Percentiles rank a stretch among this genome's conserved stretches.
Evolutionary conservation across 2,888 invertebrate genomes (phyloP).

Genomic region (Caenorhabditis sp.): DNA sequence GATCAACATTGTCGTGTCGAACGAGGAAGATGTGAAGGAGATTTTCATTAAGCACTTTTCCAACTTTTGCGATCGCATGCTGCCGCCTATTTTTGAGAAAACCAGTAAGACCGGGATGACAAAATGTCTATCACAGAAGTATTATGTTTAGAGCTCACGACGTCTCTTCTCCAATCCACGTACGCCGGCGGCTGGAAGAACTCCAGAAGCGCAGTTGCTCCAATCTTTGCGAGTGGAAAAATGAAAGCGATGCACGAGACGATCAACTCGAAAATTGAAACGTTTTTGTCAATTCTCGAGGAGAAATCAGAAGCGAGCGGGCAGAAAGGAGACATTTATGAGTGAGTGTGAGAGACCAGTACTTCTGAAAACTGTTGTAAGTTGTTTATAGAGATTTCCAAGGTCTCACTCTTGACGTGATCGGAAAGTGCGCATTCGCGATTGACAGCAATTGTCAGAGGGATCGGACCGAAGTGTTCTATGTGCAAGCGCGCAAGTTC

Average conservation of each 20-base stretch:
- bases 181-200: constrained; percentile 45
- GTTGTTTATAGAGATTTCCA: constrained; percentile 68
- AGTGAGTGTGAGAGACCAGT: constrained; percentile 52
- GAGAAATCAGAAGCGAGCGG: constrained; percentile 47
- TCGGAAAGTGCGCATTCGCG: constrained; percentile 71
- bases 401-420: constrained; percentile 73
- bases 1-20: constrained; percentile 60
- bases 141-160: constrained; percentile 23
- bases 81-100: constrained; percentile 45
- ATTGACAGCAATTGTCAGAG: constrained; percentile 63
- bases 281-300: constrained; percentile 60
- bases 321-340: constrained; percentile 66
- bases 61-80: constrained; percentile 68
- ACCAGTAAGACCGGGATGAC: constrained; percentile 32
- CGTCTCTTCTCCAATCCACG: constrained; percentile 21
- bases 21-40: constrained; percentile 69
- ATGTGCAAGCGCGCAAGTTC: constrained; percentile 39
- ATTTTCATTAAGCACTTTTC: constrained; percentile 72
- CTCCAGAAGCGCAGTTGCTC: constrained; percentile 29
- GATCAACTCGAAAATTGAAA: constrained; percentile 54
- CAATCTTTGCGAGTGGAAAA: constrained; percentile 55
- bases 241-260: constrained; percentile 63
- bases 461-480: constrained; percentile 65
- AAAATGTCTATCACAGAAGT: too few species aligned
- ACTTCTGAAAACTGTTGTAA: neutral